Percentiles rank a stretch among this genome's conserved stretches.
Evolutionary conservation across 2,797 vertebrate genomes (phyloP).

Genomic region (Gadopsis marmoratus): DNA sequence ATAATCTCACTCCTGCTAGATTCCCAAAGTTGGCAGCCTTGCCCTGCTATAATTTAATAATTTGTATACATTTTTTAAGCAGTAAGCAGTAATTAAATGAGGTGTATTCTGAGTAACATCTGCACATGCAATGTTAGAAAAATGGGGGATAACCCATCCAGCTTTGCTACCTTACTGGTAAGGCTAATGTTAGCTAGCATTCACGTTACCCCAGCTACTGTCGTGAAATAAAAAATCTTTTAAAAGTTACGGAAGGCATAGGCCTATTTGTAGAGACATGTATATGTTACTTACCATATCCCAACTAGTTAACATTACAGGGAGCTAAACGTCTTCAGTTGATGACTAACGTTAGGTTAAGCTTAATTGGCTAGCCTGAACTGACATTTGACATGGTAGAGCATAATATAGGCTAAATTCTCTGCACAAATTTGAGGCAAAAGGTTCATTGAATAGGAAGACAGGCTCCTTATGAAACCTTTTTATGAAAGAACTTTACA

Average conservation of each 20-base stretch:
- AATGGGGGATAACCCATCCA: background rate
- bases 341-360: background rate
- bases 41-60: background rate
- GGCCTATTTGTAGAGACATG: no score
- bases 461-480: slow-evolving; percentile 14
- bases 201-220: background rate
- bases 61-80: background rate
- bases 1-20: no score
- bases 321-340: background rate
- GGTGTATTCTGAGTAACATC: background rate
- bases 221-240: background rate
- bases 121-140: background rate
- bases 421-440: slow-evolving; percentile 1
- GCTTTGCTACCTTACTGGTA: background rate
- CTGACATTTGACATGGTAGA: background rate
- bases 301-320: background rate
- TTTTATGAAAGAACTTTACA: slow-evolving; percentile 5
- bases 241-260: background rate
- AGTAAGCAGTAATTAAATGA: background rate
- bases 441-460: slow-evolving; percentile 13
- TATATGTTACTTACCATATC: background rate
- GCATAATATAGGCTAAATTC: background rate
- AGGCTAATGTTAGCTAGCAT: background rate
- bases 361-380: background rate
- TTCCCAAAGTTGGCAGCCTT: no score